Base-by-base conservation (phyloP, 35 echinoderm and acorn worm genomes). In the Nesometra sesokonis region DNA sequence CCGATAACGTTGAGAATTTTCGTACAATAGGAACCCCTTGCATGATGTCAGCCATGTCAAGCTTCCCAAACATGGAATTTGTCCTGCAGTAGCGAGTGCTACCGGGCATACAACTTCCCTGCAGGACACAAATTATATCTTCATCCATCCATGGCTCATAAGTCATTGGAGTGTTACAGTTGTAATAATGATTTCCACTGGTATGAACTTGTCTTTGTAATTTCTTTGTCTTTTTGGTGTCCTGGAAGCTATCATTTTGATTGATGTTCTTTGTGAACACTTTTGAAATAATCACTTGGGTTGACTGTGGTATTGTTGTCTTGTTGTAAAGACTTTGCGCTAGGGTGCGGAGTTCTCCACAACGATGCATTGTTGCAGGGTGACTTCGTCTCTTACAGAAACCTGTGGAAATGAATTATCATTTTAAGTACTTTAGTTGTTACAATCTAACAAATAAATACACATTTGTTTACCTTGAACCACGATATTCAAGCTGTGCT, bases 1-100 rank as follows among this genome's bases (percentile, higher is more conserved):
- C 52, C 2, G 52, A 11, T 27, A 67, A 19, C 7, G 52, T 67
- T 67, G 52, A 67, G 81, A 38, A 37, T 8, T 37, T 37, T 17
- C 35, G 15, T 0, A 13, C 36, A 29, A 37, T 38, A 17, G 27
- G 27, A 27, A 38, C n/a, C 32, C 93, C 87, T 83, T 99, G 96
- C 33, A 86, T 77, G 35, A 94, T 90, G 79, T 99, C 96, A 17
- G 77, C 19, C 0, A 92, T 40, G 3, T 84, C 84, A 38, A 94
- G 37, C 33, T 92, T 94, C n/a, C 93, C 90, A 88, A 99, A 97
- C 95, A 94, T 99, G 76, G 93, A 99, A 47, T 85, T 91, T 29
- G 96, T 94, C 17, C 90, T 79, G 46, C 95, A 99, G 67, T 94
- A 99, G 7, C 88, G 83, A 32, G 92, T 99, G 37, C 96, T 99